Base-by-base conservation (phyloP, 2,888 invertebrate species). In the Caenorhabditis angaria region DNA sequence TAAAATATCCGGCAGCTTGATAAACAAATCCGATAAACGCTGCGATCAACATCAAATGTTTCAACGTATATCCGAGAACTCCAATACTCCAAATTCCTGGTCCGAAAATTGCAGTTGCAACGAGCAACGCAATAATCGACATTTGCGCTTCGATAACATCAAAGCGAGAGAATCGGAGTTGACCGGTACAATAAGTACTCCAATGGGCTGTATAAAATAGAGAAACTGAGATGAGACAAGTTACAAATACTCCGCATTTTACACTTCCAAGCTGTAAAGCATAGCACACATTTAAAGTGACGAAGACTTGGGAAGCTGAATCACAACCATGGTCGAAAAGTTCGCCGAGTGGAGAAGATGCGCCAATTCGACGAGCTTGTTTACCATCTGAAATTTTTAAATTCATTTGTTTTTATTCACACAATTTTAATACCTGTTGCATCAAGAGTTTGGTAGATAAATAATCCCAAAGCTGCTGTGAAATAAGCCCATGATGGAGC, bases 291-390 rank as follows among this genome's bases (percentile, higher is more conserved):
- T 97, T 95, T 14, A 99, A 89, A 0, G 95, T 94, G 57, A 99
- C 96, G 90, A 99, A 97, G 76, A 97, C 73, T 83, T 97, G 96
- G 24, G 97, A 96, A 88, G 97, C 92, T 35, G 97, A 95, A 90
- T 99, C 99, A 90, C 99, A 99, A 83, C 99, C 99, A 89, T 99
- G 99, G 90, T 99, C 99, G 89, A 99, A 99, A 27, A 99, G 91
- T 90, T 99, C 99, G 20, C 99, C 99, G 24, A 99, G 90, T 0
- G 97, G 97, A 57, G 93, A 93, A 81, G 93, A 93, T 71, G 93
- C 93, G 81, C 93, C 93, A 25, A 97, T 99, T 87, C 97, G 91
- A 78, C 99, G 91, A 1, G 99, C 99, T 90, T 99, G 99, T 61
- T 80, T 80, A 35, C 80, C 80, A 65, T 80, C 80, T 58, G 20